Evolutionary conservation across 2,797 vertebrate species (phyloP), one percentile per base, ranked within the genome.

Genomic region (Threskiornis aethiopicus): DNA sequence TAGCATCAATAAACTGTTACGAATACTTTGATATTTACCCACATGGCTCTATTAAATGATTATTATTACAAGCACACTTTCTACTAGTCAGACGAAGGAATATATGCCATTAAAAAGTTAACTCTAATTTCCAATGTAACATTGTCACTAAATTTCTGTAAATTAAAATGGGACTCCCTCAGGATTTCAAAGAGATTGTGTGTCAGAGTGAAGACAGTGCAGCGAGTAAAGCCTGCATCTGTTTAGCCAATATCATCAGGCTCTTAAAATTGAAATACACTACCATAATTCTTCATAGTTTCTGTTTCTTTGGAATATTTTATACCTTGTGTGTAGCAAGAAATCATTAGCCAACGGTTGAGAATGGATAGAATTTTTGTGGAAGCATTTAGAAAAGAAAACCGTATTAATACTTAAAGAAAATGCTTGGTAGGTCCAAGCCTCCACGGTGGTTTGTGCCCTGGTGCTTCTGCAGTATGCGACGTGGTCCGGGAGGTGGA

Each of bases 71-170:
- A 66, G 78, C 73, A 94, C 95, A 29, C 65, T 76, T 79, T 47
- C 71, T 25, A 18, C 58, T 51, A 46, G 41, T 49, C 89, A 87
- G 84, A 66, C 17, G 89, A 89, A 97, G 92, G 78, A 73, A 93
- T 29, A 31, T 19, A n/a, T 29, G 35, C 66, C 29, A 13, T 61
- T 71, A 76, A 54, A 20, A 93, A 96, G 85, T 80, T 72, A 94
- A 61, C 92, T 96, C 92, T 90, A 85, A 84, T 96, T 96, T 95
- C 69, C 87, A 79, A 4, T 59, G 66, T 84, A 71, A 95, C 84
- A 66, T 33, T 89, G 88, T 91, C 95, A 92, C 96, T 96, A 97
- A 93, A 96, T 94, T 90, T 80, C 95, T 94, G 92, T 51, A 89
- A 97, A 96, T 96, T 92, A 96, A 95, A 96, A 90, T 9, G 72